Percentiles rank a stretch among this genome's conserved stretches.
Evolutionary conservation across 2,797 vertebrate genomes (phyloP).

Genomic region (Coregonus suidteri): DNA sequence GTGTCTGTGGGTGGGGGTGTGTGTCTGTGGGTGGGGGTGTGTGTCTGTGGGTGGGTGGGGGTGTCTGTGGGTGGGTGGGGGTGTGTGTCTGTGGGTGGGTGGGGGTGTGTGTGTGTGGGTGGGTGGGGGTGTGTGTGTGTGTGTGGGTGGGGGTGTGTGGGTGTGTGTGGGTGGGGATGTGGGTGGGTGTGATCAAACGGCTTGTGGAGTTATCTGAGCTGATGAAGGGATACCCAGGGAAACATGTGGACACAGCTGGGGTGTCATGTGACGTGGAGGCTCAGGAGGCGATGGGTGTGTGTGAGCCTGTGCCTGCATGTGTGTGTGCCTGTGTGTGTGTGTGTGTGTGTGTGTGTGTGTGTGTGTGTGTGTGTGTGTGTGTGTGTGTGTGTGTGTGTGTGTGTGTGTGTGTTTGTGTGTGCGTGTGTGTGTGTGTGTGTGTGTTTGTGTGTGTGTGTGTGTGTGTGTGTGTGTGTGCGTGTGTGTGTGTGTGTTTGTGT

Average conservation of each 20-base stretch:
- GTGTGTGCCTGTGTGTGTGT: not conserved
- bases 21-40: slow-evolving; percentile 26
- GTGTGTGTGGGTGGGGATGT: slow-evolving; percentile 26
- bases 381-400: not conserved
- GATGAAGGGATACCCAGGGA: slow-evolving; percentile 76
- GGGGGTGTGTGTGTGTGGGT: slow-evolving; percentile 6
- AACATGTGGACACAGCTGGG: slow-evolving; percentile 94
- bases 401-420: not conserved
- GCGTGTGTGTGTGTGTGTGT: not conserved
- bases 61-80: slow-evolving; percentile 37
- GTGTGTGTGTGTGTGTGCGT: slow-evolving; percentile 2
- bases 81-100: not conserved
- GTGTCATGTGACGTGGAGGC: slow-evolving; percentile 85
- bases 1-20: slow-evolving; percentile 9
- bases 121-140: not conserved
- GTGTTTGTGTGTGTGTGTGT: not conserved
- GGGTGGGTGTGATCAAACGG: slow-evolving; percentile 68
- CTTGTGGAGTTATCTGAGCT: slow-evolving; percentile 82
- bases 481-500: slow-evolving; percentile 27
- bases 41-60: slow-evolving; percentile 59
- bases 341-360: slow-evolving; percentile 22
- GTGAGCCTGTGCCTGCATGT: not conserved
- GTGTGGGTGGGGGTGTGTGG: not conserved
- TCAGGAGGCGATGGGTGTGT: not conserved
- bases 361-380: not conserved